Conservation (phyloP, 2,113 vertebrate species). For the Polypterus bichir region DNA sequence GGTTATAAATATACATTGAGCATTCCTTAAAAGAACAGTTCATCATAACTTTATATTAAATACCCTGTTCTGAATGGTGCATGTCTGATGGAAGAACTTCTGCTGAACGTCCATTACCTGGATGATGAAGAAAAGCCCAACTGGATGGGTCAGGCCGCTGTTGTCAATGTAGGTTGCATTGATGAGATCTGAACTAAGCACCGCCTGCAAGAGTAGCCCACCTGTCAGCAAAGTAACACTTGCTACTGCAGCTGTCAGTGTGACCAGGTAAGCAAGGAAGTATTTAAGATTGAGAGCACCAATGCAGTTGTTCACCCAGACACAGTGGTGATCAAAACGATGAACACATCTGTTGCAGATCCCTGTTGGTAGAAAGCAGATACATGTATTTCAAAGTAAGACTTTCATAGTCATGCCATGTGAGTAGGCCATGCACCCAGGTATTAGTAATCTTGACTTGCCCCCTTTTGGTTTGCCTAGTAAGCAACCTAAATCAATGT, state of each 20-base stretch:
- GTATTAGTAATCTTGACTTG: too few relatives aligned
- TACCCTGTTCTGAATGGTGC: not conserved
- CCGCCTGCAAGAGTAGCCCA: conserved; percentile 53
- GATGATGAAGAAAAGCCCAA: conserved; percentile 55
- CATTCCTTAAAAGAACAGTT: not conserved
- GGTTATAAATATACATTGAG: too few relatives aligned
- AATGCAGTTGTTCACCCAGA: conserved; percentile 94
- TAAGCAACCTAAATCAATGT: not conserved
- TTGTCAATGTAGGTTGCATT: conserved; percentile 55
- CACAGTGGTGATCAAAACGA: conserved; percentile 90
- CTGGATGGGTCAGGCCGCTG: conserved; percentile 43
- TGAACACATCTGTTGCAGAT: conserved; percentile 72
- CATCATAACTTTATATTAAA: too few relatives aligned
- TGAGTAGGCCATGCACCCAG: too few relatives aligned
- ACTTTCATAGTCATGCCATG: too few relatives aligned
- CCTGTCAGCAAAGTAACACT: conserved; percentile 43
- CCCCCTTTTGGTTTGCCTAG: not conserved
- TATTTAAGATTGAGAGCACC: conserved; percentile 65
- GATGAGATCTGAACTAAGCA: conserved; percentile 47
- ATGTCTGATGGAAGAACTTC: not conserved
- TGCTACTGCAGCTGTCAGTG: conserved; percentile 45
- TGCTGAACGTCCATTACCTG: conserved; percentile 46
- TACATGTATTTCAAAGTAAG: too few relatives aligned
- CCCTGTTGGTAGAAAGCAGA: conserved; percentile 36
- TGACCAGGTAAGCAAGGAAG: conserved; percentile 76